These are phyloP conservation scores for Mareca strepera DNA, from an alignment of 2,797 vertebrate species.

Conservation along the genomic window DNA sequence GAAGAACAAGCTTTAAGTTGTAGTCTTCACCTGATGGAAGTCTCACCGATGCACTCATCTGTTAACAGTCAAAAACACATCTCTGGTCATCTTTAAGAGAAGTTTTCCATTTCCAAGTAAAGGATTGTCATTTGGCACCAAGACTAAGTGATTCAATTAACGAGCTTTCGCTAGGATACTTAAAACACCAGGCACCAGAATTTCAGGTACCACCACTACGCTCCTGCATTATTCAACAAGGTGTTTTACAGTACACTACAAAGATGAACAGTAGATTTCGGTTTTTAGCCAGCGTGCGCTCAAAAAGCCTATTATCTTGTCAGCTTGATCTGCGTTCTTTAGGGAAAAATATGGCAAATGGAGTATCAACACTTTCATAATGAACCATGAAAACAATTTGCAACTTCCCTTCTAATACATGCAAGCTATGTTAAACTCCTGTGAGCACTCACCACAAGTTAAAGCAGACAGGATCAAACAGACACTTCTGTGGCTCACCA, in stretches of 20 bases:
- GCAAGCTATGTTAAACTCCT: not conserved
- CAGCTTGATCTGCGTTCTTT: not conserved
- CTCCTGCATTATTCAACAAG: not conserved
- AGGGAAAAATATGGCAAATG: not conserved
- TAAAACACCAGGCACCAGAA: not conserved
- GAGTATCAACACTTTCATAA: constrained; percentile 21
- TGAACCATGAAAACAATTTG: not conserved
- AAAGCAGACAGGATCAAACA: not conserved
- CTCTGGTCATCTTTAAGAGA: constrained; percentile 1
- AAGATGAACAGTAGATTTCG: constrained; percentile 29
- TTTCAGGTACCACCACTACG: not conserved
- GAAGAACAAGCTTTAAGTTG: constrained; percentile 85
- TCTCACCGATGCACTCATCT: constrained; percentile 86
- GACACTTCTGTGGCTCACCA: not conserved
- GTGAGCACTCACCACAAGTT: not conserved
- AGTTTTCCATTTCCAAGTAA: not conserved
- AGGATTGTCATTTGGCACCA: not conserved
- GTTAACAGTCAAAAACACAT: constrained; percentile 41
- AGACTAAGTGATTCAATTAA: constrained; percentile 19
- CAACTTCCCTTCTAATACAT: not conserved
- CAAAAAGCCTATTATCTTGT: constrained; percentile 5
- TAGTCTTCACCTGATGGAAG: constrained; percentile 88
- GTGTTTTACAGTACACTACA: not conserved
- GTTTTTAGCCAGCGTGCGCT: not conserved
- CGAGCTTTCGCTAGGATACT: not conserved